phyloP scores from a whole-genome alignment of 2,888 invertebrate species.

The Sphecodes monilicornis region DNA sequence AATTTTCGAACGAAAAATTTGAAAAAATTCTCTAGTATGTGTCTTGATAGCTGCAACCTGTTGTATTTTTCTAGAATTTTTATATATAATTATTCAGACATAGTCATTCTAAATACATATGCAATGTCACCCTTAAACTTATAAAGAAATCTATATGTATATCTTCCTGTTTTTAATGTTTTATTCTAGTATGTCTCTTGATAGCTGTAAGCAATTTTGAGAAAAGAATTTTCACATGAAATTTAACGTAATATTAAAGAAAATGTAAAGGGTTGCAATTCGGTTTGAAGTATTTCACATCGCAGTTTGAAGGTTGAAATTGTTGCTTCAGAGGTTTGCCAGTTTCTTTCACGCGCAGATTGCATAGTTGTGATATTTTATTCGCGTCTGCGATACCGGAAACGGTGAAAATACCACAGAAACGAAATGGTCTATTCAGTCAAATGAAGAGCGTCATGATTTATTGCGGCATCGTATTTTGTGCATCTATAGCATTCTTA shows the following conservation, averaged over 20 bases:
- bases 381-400: not conserved
- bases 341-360: not conserved
- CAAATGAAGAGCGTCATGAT: not conserved
- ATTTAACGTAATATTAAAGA: too few relatives aligned
- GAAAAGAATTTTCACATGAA: too few relatives aligned
- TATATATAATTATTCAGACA: not conserved
- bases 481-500: not conserved
- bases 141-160: too few relatives aligned
- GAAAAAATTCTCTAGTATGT: too few relatives aligned
- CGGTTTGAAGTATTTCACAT: not conserved
- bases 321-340: not conserved
- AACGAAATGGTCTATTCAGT: not conserved
- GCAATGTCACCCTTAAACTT: too few relatives aligned
- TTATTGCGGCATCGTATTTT: not conserved
- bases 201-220: too few relatives aligned
- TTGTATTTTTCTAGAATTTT: not conserved
- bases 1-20: too few relatives aligned
- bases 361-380: conserved; percentile 6
- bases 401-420: not conserved
- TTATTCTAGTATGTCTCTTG: too few relatives aligned
- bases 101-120: too few relatives aligned
- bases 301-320: not conserved
- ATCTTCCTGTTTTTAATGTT: too few relatives aligned
- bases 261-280: not conserved
- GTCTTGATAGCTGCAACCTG: too few relatives aligned